Evolutionary conservation across 92 coral and sea anemone species (phyloP).

Genomic region (Hydrozoanthus gracilis): DNA sequence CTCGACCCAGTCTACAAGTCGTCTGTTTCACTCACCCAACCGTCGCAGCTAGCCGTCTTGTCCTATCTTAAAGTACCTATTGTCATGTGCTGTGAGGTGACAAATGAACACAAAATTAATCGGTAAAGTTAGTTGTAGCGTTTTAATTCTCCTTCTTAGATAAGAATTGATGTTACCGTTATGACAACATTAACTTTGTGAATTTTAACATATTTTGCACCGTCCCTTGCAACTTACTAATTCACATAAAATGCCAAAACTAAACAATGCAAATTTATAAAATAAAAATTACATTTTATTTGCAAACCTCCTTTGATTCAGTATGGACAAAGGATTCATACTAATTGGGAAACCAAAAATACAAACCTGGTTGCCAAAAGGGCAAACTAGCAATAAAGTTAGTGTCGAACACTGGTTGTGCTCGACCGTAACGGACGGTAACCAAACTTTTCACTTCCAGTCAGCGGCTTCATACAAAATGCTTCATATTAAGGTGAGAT

Average conservation of each 20-base stretch:
- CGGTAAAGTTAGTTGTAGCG: constrained; percentile 35
- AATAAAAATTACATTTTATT: constrained; percentile 17
- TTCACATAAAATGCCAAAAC: constrained; percentile 20
- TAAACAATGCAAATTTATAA: constrained; percentile 17
- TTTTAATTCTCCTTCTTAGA: constrained; percentile 35
- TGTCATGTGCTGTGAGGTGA: neutral
- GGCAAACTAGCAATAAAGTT: constrained; percentile 46
- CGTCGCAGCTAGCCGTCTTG: constrained; percentile 40
- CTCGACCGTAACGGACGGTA: no score
- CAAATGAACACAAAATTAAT: constrained; percentile 42
- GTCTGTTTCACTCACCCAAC: neutral
- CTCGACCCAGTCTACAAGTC: constrained; percentile 39
- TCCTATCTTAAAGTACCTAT: constrained; percentile 49
- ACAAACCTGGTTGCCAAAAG: constrained; percentile 50
- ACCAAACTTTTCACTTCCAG: no score
- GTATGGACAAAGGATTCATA: constrained; percentile 35
- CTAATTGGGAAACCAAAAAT: constrained; percentile 46
- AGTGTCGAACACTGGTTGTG: constrained; percentile 34
- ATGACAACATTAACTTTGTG: constrained; percentile 25
- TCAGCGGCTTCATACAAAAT: no score
- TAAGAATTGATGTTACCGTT: constrained; percentile 39
- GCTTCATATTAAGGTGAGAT: no score
- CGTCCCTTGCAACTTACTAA: constrained; percentile 37
- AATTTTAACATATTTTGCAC: constrained; percentile 39
- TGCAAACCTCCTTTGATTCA: constrained; percentile 29